Conservation (phyloP, 2,113 vertebrate species). For the Otolemur garnettii region DNA sequence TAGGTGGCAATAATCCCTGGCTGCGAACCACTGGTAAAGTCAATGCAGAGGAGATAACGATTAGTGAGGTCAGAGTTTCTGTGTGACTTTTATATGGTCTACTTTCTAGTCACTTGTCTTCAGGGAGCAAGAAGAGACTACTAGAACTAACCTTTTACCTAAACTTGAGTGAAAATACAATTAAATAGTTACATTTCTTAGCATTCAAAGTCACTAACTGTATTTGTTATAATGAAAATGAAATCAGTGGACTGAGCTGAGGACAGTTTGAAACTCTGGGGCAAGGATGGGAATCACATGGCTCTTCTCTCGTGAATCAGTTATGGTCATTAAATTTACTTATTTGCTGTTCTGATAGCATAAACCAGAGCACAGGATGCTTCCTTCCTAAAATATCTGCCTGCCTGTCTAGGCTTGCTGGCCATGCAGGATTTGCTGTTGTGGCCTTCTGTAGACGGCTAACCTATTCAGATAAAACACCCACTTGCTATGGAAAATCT, state of each 20-base stretch:
- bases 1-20: not conserved
- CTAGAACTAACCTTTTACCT: not conserved
- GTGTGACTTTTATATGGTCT: not conserved
- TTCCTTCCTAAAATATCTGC: conserved; percentile 13
- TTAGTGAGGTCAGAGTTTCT: not conserved
- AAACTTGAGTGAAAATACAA: not conserved
- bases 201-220: not conserved
- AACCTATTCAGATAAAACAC: not conserved
- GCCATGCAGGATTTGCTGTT: not conserved
- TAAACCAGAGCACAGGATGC: conserved; percentile 51
- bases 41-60: not conserved
- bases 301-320: not conserved
- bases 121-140: not conserved
- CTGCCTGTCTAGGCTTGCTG: not conserved
- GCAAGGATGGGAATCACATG: not conserved
- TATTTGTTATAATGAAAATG: not conserved
- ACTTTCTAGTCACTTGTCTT: conserved; percentile 29
- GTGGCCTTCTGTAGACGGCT: not conserved
- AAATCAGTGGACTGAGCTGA: conserved; percentile 16
- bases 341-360: not conserved
- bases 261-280: not conserved
- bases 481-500: not conserved
- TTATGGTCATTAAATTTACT: not conserved
- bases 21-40: not conserved
- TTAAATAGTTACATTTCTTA: not conserved